Percentiles rank a stretch among this genome's conserved stretches.
phyloP scores from a whole-genome alignment of 2,797 vertebrate species.

The Tangara arthus region DNA sequence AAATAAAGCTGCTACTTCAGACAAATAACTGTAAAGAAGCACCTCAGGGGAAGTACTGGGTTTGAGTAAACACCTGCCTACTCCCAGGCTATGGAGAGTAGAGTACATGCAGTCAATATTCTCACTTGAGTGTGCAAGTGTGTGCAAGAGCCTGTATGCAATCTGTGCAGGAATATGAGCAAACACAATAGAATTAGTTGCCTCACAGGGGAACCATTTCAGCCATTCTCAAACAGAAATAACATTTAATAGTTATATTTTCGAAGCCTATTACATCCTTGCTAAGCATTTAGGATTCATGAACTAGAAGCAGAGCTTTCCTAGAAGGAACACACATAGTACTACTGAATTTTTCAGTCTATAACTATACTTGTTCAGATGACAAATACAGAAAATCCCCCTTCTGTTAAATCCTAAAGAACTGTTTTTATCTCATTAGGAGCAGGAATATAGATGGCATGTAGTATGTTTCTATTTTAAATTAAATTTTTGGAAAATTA shows the following conservation, averaged over 20 bases:
- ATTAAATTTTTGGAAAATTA: neutral
- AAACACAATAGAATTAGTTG: neutral
- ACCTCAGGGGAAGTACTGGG: neutral
- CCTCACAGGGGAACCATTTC: neutral
- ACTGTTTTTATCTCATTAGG: neutral
- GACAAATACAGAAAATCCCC: neutral
- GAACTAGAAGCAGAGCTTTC: neutral
- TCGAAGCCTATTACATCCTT: neutral
- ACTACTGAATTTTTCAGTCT: neutral
- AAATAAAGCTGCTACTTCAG: neutral
- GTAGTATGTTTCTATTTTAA: neutral
- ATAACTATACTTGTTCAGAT: neutral
- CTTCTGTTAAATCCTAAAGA: neutral
- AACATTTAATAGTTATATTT: neutral
- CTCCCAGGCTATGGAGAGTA: neutral
- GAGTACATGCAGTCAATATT: neutral
- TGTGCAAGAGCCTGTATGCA: neutral
- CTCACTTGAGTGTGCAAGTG: neutral
- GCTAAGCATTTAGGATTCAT: neutral
- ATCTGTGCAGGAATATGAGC: neutral
- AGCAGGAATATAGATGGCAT: neutral
- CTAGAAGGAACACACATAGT: neutral
- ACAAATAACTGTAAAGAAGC: fast-evolving
- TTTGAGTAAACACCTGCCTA: neutral
- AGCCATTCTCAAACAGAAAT: neutral